These are phyloP conservation scores for Oreamnos americanus DNA, from an alignment of 2,113 vertebrate genomes.

Conservation along the genomic window DNA sequence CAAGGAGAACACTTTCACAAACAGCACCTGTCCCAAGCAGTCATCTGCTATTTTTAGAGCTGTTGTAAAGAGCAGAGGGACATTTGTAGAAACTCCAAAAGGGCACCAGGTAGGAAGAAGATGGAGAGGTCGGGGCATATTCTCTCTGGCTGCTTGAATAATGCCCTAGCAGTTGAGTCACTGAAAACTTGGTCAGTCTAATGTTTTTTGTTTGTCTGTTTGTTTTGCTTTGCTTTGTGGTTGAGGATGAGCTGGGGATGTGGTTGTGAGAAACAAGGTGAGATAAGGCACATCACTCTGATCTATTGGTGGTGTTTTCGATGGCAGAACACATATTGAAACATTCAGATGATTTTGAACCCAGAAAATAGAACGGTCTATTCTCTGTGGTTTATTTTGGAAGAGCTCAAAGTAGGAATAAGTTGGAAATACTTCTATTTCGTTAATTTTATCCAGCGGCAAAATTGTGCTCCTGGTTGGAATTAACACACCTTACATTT, in stretches of 20 bases:
- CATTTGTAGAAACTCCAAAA: conserved; percentile 53
- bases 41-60: conserved; percentile 72
- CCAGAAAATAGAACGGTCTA: conserved; percentile 4
- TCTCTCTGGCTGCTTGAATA: background rate
- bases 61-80: conserved; percentile 46
- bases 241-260: background rate
- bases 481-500: background rate
- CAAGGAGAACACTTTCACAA: conserved; percentile 74
- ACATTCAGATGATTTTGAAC: conserved; percentile 8
- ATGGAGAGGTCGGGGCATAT: background rate
- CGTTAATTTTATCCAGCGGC: conserved; percentile 4
- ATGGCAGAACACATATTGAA: background rate
- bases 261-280: background rate
- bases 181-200: conserved; percentile 17
- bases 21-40: conserved; percentile 63
- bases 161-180: background rate
- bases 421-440: conserved; percentile 16
- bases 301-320: background rate
- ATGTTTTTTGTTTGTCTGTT: background rate
- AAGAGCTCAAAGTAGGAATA: background rate
- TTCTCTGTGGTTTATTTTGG: background rate
- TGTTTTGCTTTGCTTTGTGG: background rate
- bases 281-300: background rate
- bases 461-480: background rate
- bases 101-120: background rate